phyloP scores from a whole-genome alignment of 2,888 invertebrate species.

The Tenthredo notha region DNA sequence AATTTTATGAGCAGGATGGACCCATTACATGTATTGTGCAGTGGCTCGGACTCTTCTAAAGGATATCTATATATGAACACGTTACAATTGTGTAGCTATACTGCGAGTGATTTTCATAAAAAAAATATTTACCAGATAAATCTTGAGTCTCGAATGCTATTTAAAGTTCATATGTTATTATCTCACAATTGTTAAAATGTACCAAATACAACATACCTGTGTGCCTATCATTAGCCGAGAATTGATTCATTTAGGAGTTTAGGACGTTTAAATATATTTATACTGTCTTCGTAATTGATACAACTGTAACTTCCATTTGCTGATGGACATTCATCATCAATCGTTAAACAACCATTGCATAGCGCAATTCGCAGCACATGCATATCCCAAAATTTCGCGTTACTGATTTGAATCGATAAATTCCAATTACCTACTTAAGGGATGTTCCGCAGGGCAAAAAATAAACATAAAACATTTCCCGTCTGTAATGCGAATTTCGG shows the following conservation, averaged over 20 bases:
- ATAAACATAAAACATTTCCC: background rate
- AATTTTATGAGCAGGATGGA: background rate
- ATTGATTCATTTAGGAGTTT: background rate
- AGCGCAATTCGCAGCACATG: background rate
- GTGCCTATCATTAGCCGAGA: background rate
- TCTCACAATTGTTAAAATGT: background rate
- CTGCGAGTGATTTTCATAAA: background rate
- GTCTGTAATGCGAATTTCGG: background rate
- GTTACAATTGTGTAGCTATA: background rate
- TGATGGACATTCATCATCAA: background rate
- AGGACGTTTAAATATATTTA: background rate
- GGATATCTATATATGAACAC: background rate
- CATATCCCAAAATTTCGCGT: background rate
- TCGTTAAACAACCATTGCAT: background rate
- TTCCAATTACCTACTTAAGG: background rate
- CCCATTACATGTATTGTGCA: constrained; percentile 10
- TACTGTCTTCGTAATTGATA: background rate
- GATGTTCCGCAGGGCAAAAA: background rate
- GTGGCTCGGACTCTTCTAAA: background rate
- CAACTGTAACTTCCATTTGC: background rate
- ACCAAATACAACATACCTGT: background rate
- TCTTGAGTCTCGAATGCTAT: background rate
- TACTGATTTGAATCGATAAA: background rate
- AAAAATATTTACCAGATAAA: background rate
- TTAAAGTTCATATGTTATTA: background rate